Evolutionary conservation across 2,888 invertebrate species (phyloP).

Genomic region (Drosophila prolongata): DNA sequence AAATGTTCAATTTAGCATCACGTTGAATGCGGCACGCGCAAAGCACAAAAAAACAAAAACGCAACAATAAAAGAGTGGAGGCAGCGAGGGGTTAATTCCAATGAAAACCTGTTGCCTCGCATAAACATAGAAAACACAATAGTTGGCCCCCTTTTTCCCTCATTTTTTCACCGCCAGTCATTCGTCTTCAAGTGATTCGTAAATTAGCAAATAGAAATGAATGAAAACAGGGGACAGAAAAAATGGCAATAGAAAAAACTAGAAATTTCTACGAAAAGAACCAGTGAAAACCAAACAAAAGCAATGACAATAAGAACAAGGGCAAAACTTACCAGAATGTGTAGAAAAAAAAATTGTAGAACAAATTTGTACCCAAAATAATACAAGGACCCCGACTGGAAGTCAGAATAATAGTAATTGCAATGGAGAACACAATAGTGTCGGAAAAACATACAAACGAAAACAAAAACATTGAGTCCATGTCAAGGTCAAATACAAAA

Average conservation of each 20-base stretch:
- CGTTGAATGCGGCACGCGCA: slow-evolving; percentile 69
- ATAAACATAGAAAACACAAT: slow-evolving; percentile 50
- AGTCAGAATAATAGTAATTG: background rate
- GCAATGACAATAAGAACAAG: slow-evolving; percentile 6
- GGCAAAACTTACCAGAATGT: background rate
- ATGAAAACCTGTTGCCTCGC: slow-evolving; percentile 69
- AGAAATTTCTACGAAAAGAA: slow-evolving; percentile 36
- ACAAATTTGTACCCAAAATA: slow-evolving; percentile 1
- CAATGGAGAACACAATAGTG: background rate
- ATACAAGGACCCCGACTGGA: background rate
- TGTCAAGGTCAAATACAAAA: too few species aligned
- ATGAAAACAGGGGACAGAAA: slow-evolving; percentile 20
- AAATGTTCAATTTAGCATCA: slow-evolving; percentile 53
- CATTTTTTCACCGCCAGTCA: background rate
- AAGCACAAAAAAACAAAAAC: slow-evolving; percentile 11
- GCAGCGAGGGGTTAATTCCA: slow-evolving; percentile 15
- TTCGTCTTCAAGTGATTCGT: slow-evolving; percentile 42
- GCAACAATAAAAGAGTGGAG: background rate
- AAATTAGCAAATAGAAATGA: slow-evolving; percentile 64
- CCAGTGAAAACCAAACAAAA: slow-evolving; percentile 53
- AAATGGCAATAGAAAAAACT: slow-evolving; percentile 33
- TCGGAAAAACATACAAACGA: too few species aligned
- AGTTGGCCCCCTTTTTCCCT: background rate
- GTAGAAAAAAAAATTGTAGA: background rate
- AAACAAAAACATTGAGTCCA: too few species aligned